Conservation (phyloP, 2,797 vertebrate genomes). For the Aselliscus stoliczkanus region DNA sequence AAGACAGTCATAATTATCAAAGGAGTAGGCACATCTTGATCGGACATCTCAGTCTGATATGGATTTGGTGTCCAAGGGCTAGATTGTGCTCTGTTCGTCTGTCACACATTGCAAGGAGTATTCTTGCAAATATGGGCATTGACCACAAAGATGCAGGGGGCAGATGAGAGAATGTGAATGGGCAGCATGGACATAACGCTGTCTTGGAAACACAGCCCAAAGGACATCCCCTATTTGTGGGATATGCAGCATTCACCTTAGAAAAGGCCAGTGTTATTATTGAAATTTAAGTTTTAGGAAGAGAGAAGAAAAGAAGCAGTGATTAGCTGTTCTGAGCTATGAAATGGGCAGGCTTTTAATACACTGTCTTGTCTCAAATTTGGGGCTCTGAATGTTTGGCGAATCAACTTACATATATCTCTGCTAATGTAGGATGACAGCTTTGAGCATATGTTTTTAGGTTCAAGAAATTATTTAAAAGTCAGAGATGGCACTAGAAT, state of each 20-base stretch:
- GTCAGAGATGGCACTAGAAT: constrained; percentile 4
- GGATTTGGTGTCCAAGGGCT: background rate
- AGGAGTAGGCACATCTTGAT: background rate
- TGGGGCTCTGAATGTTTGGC: background rate
- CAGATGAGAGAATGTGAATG: background rate
- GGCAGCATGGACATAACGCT: background rate
- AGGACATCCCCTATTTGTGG: background rate
- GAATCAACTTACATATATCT: background rate
- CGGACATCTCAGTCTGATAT: background rate
- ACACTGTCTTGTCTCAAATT: background rate
- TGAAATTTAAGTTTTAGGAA: constrained; percentile 35
- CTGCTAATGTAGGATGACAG: background rate
- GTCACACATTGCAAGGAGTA: background rate
- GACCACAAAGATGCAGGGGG: background rate
- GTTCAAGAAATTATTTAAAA: constrained; percentile 16
- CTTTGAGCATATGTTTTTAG: background rate
- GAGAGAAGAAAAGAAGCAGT: background rate
- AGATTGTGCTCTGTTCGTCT: background rate
- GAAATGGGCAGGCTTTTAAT: background rate
- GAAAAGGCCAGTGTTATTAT: background rate
- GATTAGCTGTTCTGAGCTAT: constrained; percentile 1
- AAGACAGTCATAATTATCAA: background rate
- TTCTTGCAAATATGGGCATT: background rate
- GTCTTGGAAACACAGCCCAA: background rate
- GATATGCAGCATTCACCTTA: background rate